Evolutionary conservation across 2,113 vertebrate genomes (phyloP), one percentile per base, ranked within the genome.

Genomic region (Antigone vipio): DNA sequence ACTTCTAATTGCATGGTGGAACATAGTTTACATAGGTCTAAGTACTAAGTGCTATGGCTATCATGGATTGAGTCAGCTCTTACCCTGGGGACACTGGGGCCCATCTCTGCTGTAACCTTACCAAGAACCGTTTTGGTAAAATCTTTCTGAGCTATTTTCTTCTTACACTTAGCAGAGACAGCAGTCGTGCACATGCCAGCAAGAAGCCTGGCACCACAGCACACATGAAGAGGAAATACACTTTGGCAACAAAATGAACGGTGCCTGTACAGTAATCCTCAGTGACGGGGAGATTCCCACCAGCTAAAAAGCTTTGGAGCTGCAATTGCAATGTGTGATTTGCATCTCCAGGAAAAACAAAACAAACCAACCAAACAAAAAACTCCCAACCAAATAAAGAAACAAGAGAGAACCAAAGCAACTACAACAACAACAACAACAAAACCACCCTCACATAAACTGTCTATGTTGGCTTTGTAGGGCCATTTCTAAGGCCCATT

Each of bases 351-450:
- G 12, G 6, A 7, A 49, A 8, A 3, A 26, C 40, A 45, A 23
- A 35, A 22, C 4, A 32, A 77, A 34, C 11, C 26, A 34, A 3
- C 1, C 42, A 62, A 64, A 3, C 52, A 29, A 44, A 12, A 50
- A 44, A 52, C 9, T 26, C 5, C 26, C 26, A 53, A 29, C 52
- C 26, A 53, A 53, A 53, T 29, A 53, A 29, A 53, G 52, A 56
- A 45, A 16, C 0, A 12, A 67, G 45, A n/a, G 8, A 20, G 35
- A 2, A 8, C 1, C 4, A 12, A 88, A 12, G 2, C 15, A 58
- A 35, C 10, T 38, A 22, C 8, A 47, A 27, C 10, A 27, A 26
- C 22, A 27, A 26, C 22, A 86, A n/a, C 7, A 19, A 53, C 24
- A 35, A 52, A 10, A 42, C 11, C 40, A 11, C 40, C 2, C 18